Evolutionary conservation across 2,888 invertebrate species (phyloP), one percentile per base, ranked within the genome.

Genomic region (Sycophila texana): DNA sequence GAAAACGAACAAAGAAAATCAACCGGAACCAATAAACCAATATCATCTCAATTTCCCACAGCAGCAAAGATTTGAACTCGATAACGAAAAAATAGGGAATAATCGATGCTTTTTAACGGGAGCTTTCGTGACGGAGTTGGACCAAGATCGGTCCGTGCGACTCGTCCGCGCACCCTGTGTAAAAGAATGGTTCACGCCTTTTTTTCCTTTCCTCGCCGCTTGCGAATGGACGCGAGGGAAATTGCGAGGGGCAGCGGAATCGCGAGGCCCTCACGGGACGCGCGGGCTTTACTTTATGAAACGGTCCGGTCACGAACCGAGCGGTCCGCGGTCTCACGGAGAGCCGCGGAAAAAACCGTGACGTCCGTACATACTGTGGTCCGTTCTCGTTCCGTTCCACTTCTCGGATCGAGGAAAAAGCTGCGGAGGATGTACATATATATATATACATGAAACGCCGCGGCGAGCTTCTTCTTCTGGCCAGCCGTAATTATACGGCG

Each of bases 291-390:
- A 84, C 70, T 83, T 84, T 83, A 84, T 81, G 82, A 84, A 86
- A 86, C 85, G 84, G 84, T 82, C 76, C 79, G 82, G 84, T 85
- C 84, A 85, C 85, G 85, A 85, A 84, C 79, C 82, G 67, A 75
- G 71, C 72, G 18, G 49, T 51, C 57, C 22, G 20, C n/a, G n/a
- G 80, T 83, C 83, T 82, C 83, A 84, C 83, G 83, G 26, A 26
- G 26, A 81, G 75, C 16, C 60, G 39, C 73, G 71, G 65, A 60
- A 75, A 65, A 76, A 82, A 83, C 60, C 0, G 20, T n/a, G 39
- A 10, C 39, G 39, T 39, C 39, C 39, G n/a, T 53, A 51, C 65
- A 74, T 63, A 74, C 70, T 39, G 68, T 51, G 70, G 18, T 57
- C 63, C 66, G 60, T 26, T 26, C n/a, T 67, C 57, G 63, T 57